phyloP scores from a whole-genome alignment of 2,888 invertebrate genomes.

The Cremastinae sp. region DNA sequence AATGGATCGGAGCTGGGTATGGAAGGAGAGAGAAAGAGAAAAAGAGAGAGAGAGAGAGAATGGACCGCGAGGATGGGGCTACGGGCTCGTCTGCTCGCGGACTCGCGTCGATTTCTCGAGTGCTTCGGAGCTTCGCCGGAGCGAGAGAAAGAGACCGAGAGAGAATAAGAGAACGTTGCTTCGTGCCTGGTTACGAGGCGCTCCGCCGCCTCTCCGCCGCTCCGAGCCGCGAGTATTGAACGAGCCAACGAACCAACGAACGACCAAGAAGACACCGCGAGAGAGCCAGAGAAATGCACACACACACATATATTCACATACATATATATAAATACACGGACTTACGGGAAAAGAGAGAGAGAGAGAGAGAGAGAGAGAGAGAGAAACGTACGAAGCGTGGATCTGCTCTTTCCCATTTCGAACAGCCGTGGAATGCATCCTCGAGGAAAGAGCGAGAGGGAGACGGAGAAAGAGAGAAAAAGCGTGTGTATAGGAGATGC shows the following conservation, averaged over 20 bases:
- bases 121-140: neutral
- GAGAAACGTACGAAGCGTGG: constrained; percentile 38
- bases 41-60: neutral
- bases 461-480: constrained; percentile 49
- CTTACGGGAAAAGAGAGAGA: constrained; percentile 58
- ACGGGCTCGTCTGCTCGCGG: constrained; percentile 11
- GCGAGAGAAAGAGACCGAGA: neutral
- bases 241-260: constrained; percentile 74
- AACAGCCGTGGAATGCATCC: constrained; percentile 28
- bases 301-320: constrained; percentile 14
- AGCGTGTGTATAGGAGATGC: constrained; percentile 2
- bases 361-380: constrained; percentile 41
- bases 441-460: constrained; percentile 56
- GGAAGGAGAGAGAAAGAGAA: neutral
- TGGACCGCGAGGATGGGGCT: neutral
- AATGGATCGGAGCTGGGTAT: too few relatives aligned
- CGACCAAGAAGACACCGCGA: constrained; percentile 64
- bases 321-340: constrained; percentile 37
- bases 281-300: constrained; percentile 29
- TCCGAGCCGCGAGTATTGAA: constrained; percentile 74
- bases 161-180: constrained; percentile 2
- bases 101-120: constrained; percentile 52
- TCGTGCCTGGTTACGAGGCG: constrained; percentile 47
- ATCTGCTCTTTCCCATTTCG: neutral
- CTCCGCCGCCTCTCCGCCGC: constrained; percentile 64